These are phyloP conservation scores for Heliothis virescens DNA, from an alignment of 1,140 invertebrate genomes.

Conservation along the genomic window DNA sequence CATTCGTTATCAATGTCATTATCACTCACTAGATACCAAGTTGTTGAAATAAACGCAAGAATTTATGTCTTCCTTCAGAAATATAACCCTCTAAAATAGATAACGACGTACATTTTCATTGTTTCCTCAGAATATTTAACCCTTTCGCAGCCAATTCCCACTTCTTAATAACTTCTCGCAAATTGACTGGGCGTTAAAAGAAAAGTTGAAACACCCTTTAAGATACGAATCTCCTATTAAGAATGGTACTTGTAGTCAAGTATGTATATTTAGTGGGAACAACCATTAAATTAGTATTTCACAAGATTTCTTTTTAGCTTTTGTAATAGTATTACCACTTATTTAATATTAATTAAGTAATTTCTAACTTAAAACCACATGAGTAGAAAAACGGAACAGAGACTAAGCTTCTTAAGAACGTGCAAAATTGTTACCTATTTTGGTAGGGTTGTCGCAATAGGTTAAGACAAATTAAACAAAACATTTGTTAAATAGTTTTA, in stretches of 20 bases:
- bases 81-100: slow-evolving; percentile 21
- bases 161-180: slow-evolving; percentile 12
- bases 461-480: too few relatives aligned
- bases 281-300: background rate
- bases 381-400: too few relatives aligned
- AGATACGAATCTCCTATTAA: background rate
- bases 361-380: background rate
- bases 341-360: slow-evolving; percentile 12
- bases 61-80: slow-evolving; percentile 31
- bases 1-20: slow-evolving; percentile 48
- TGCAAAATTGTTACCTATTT: too few relatives aligned
- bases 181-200: slow-evolving; percentile 7
- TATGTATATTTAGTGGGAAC: background rate
- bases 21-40: slow-evolving; percentile 38
- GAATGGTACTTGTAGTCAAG: too few relatives aligned
- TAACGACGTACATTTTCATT: slow-evolving; percentile 29
- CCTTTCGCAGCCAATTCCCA: slow-evolving; percentile 4
- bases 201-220: background rate
- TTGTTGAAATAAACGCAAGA: slow-evolving; percentile 16
- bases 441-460: too few relatives aligned
- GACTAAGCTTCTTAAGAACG: too few relatives aligned
- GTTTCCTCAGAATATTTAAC: background rate
- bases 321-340: background rate
- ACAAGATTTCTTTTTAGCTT: slow-evolving; percentile 5
- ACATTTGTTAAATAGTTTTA: too few relatives aligned